Conservation (phyloP, 2,797 vertebrate genomes). For the Chrosomus eos region DNA sequence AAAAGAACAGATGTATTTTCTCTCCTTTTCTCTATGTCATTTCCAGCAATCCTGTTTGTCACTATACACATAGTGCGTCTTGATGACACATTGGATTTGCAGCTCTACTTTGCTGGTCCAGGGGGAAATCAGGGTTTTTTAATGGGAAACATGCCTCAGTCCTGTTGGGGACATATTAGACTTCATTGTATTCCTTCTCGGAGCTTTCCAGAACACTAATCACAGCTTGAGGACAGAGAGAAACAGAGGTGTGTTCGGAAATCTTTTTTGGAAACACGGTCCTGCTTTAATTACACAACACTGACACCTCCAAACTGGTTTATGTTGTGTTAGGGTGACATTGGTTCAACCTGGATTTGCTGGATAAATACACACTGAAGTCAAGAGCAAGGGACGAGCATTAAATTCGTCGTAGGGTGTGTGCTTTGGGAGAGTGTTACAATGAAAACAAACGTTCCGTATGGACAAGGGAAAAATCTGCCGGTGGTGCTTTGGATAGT, state of each 20-base stretch:
- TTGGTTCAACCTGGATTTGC: slow-evolving; percentile 49
- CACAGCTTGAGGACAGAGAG: slow-evolving; percentile 31
- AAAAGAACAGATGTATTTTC: slow-evolving; percentile 58
- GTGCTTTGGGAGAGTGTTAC: slow-evolving; percentile 54
- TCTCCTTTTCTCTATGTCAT: not conserved
- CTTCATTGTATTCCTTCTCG: slow-evolving; percentile 20
- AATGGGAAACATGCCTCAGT: slow-evolving; percentile 76
- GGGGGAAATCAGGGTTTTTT: slow-evolving; percentile 70
- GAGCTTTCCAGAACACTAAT: slow-evolving; percentile 16
- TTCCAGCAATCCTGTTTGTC: slow-evolving; percentile 56
- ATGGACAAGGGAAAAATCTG: slow-evolving; percentile 46
- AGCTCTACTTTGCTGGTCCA: slow-evolving; percentile 66
- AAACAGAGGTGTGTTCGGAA: slow-evolving; percentile 7
- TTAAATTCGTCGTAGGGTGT: slow-evolving; percentile 20
- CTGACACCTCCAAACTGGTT: slow-evolving; percentile 33
- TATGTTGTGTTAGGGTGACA: slow-evolving; percentile 50
- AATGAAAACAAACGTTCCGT: slow-evolving; percentile 51
- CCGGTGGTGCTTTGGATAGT: slow-evolving; percentile 31
- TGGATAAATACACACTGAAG: slow-evolving; percentile 47
- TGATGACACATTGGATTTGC: slow-evolving; percentile 71
- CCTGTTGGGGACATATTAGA: slow-evolving; percentile 50
- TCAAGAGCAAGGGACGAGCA: slow-evolving; percentile 15
- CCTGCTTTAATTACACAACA: slow-evolving; percentile 38
- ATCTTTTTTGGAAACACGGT: slow-evolving; percentile 14
- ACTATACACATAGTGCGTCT: slow-evolving; percentile 67